phyloP scores from a whole-genome alignment of 2,797 vertebrate genomes.

The Coendou prehensilis region DNA sequence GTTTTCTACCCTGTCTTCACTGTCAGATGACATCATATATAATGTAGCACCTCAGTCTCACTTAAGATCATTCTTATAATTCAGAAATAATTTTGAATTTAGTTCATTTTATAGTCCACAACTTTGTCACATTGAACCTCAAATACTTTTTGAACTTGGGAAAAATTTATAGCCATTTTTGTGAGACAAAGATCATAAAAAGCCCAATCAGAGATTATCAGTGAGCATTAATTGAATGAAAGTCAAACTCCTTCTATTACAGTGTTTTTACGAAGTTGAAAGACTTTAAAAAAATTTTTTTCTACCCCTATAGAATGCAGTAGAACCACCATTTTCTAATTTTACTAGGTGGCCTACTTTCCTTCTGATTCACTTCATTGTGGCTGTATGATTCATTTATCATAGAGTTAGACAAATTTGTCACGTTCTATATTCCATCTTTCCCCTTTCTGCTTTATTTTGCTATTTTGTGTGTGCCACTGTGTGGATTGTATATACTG shows the following conservation, averaged over 20 bases:
- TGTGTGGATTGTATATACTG: not conserved
- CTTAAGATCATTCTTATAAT: not conserved
- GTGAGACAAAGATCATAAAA: constrained; percentile 6
- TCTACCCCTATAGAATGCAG: not conserved
- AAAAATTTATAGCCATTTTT: not conserved
- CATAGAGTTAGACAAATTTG: not conserved
- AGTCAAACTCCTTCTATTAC: not conserved
- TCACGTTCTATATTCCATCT: not conserved
- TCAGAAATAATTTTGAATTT: constrained; percentile 17
- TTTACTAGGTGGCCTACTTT: not conserved
- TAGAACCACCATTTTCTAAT: not conserved
- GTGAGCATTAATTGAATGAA: not conserved
- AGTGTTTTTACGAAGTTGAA: not conserved
- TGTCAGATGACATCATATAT: not conserved
- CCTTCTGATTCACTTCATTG: not conserved
- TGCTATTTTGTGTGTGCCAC: not conserved
- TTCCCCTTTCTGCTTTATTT: not conserved
- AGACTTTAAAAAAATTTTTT: not conserved
- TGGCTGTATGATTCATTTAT: not conserved
- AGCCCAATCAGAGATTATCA: not conserved
- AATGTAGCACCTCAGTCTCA: not conserved
- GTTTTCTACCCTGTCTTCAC: not conserved
- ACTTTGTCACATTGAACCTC: not conserved
- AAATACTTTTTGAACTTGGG: not conserved
- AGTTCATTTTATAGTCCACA: not conserved